Base-by-base conservation (phyloP, 1,140 invertebrate genomes). In the Oscheius sp. region DNA sequence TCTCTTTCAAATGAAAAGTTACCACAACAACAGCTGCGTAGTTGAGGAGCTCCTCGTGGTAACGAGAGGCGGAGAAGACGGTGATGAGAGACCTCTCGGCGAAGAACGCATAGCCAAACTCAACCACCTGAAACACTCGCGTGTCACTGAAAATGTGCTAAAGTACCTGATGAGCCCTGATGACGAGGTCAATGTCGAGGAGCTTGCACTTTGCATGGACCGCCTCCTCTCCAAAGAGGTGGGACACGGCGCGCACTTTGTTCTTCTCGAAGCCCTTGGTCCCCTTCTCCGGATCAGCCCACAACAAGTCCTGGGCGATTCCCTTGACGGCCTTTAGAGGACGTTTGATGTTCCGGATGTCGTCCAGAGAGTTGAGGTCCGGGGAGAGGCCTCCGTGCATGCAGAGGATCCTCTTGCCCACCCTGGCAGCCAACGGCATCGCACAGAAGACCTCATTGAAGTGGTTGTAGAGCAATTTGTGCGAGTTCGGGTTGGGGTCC, bases 161-260 rank as follows among this genome's bases (percentile, higher is more conserved):
- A 58, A 58, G 7, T 23, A 58, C 55, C 52, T 76, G 73, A 67
- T 77, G 75, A 58, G 73, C 80, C 35, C 80, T 74, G 23, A 82
- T 75, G 34, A 82, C 66, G 69, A 82, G 35, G 35, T 82, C 78
- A 31, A 83, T 77, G 35, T 71, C 75, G n/a, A 83, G 76, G 42
- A 63, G 38, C 20, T 78, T 76, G 35, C 68, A 76, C 52, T 52
- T 66, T 34, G 78, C 68, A 23, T 68, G 35, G 3, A 82, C 81
- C 18, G 71, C 74, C 18, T 79, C 73, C 36, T 82, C 77, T 7
- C 80, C 80, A 72, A 82, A 82, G 23, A 78, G 34, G 38, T 68
- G 49, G 15, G 79, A 79, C 2, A 74, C 70, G 10, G 61, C 78
- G n/a, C 80, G 90, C 82, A 96, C 93, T 85, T 96, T 96, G 85